Conservation (phyloP, 2,888 invertebrate species). For the Anoncus sp. region DNA sequence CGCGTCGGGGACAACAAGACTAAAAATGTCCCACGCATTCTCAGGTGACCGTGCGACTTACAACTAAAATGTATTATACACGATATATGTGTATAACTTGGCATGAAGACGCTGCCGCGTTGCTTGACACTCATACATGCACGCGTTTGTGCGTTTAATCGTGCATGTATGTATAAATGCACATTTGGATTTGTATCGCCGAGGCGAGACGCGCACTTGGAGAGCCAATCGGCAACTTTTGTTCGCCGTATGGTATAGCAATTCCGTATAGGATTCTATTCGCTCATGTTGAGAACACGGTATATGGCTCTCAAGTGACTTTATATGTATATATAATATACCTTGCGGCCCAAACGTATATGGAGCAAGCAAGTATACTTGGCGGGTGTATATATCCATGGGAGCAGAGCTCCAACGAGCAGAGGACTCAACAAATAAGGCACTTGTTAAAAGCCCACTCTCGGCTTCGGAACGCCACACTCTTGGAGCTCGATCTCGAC, state of each 20-base stretch:
- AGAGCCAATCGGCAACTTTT: background rate
- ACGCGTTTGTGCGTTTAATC: too few species aligned
- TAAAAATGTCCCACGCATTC: conserved; percentile 56
- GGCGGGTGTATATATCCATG: conserved; percentile 63
- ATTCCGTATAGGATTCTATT: conserved; percentile 26
- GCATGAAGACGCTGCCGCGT: too few species aligned
- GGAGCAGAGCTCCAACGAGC: conserved; percentile 52
- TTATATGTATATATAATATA: too few species aligned
- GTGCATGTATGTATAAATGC: too few species aligned
- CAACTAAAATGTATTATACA: conserved; percentile 7
- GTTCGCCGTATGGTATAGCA: background rate
- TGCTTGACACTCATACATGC: too few species aligned
- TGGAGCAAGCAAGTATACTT: conserved; percentile 60
- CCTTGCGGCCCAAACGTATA: conserved; percentile 63
- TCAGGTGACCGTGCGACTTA: conserved; percentile 53
- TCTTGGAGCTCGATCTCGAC: conserved; percentile 34
- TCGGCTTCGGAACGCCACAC: conserved; percentile 29
- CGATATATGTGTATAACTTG: background rate
- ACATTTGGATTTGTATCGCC: background rate
- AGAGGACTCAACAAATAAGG: conserved; percentile 77
- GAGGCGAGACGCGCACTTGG: background rate
- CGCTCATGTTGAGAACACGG: conserved; percentile 32
- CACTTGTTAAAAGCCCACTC: conserved; percentile 74
- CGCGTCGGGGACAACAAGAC: conserved; percentile 43
- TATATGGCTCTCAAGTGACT: conserved; percentile 50